Conservation (phyloP, 2,888 invertebrate genomes). For the Rhingia campestris region DNA sequence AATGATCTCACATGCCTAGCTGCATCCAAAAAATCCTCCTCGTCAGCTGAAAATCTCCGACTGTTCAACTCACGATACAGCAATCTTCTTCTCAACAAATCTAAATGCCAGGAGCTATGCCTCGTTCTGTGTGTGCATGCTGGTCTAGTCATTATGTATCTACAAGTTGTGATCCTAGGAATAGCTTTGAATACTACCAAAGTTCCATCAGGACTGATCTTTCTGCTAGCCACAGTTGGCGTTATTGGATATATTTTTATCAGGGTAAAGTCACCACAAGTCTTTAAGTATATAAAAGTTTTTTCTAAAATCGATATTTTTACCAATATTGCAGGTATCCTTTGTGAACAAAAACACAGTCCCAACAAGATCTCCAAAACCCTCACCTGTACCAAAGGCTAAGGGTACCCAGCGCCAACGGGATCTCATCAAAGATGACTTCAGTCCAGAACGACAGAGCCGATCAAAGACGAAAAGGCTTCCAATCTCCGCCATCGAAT, state of each 20-base stretch:
- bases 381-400: conserved; percentile 41
- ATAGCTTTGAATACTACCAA: conserved; percentile 56
- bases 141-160: conserved; percentile 63
- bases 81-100: conserved; percentile 16
- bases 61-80: conserved; percentile 15
- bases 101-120: conserved; percentile 44
- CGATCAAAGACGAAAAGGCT: conserved; percentile 64
- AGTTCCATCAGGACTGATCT: conserved; percentile 59
- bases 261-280: conserved; percentile 29
- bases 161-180: conserved; percentile 64
- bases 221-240: conserved; percentile 47
- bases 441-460: conserved; percentile 64
- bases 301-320: neutral
- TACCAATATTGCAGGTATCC: conserved; percentile 43
- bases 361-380: conserved; percentile 42
- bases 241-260: conserved; percentile 68
- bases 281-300: too few species aligned
- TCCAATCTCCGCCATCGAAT: conserved; percentile 41
- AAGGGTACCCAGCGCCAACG: conserved; percentile 17
- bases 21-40: conserved; percentile 10
- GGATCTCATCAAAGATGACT: conserved; percentile 57
- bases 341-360: conserved; percentile 24
- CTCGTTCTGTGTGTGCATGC: conserved; percentile 57
- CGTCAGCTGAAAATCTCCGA: conserved; percentile 31
- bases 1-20: conserved; percentile 48